Evolutionary conservation across 2,888 invertebrate species (phyloP).

Genomic region (Synanthedon vespiformis): DNA sequence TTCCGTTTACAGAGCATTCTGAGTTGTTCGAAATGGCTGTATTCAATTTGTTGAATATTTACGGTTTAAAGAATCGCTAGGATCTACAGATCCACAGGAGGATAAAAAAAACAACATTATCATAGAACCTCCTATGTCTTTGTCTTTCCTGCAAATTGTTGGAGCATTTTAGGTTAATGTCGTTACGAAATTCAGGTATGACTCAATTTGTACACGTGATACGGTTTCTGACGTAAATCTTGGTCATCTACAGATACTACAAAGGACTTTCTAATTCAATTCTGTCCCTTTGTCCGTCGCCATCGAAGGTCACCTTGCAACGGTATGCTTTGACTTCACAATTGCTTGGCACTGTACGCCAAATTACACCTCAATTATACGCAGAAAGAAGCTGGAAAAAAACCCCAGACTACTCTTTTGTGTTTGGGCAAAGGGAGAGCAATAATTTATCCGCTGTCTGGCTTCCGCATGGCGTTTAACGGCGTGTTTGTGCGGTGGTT

Average conservation of each 20-base stretch:
- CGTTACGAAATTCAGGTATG: conserved; percentile 22
- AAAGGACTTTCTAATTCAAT: conserved; percentile 47
- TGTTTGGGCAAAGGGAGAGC: conserved; percentile 36
- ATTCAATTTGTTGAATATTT: too few relatives aligned
- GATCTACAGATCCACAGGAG: too few relatives aligned
- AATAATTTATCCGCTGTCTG: conserved; percentile 47
- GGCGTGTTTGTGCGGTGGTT: conserved; percentile 24
- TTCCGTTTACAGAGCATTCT: too few relatives aligned
- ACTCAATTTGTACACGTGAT: conserved; percentile 29
- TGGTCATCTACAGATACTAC: conserved; percentile 33
- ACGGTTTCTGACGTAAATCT: conserved; percentile 40
- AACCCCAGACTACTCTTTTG: conserved; percentile 34
- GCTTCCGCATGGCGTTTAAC: conserved; percentile 44
- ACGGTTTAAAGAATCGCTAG: too few relatives aligned
- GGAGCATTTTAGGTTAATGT: conserved; percentile 17
- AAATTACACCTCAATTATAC: conserved; percentile 59
- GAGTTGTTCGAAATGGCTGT: too few relatives aligned
- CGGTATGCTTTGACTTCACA: conserved; percentile 30
- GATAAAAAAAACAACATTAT: too few relatives aligned
- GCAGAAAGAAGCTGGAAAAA: conserved; percentile 36
- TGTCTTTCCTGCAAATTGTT: conserved; percentile 17
- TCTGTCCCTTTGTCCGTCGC: conserved; percentile 31
- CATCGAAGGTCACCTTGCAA: conserved; percentile 21
- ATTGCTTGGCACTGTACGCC: conserved; percentile 41
- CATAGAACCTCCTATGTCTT: neutral